Percentiles rank a stretch among this genome's conserved stretches.
These are phyloP conservation scores for Tachuris rubrigastra DNA, from an alignment of 2,113 vertebrate species.

Conservation along the genomic window DNA sequence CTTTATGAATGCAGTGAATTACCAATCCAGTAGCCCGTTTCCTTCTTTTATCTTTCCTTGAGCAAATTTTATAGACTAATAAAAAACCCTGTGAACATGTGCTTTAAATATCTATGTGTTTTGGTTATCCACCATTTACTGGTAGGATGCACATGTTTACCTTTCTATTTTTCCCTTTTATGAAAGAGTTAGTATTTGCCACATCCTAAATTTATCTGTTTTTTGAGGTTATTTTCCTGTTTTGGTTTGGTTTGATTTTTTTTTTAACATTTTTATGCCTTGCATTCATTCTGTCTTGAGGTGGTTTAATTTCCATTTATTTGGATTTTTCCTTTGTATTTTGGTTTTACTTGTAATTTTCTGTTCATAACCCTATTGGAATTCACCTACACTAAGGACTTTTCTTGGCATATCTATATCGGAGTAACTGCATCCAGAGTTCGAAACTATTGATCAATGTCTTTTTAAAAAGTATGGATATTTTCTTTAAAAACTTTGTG, in stretches of 20 bases:
- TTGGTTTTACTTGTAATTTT: background rate
- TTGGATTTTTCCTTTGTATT: background rate
- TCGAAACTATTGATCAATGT: background rate
- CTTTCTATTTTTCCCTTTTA: background rate
- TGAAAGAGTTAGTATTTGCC: background rate
- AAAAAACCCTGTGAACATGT: background rate
- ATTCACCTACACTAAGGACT: background rate
- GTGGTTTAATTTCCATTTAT: background rate
- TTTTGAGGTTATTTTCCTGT: background rate
- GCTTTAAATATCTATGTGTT: background rate
- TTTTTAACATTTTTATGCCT: background rate
- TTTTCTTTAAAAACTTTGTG: constrained; percentile 16
- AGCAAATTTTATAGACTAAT: background rate
- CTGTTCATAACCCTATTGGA: background rate
- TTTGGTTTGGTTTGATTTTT: background rate
- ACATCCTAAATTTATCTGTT: background rate
- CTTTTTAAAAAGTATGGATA: background rate
- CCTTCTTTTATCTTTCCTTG: background rate
- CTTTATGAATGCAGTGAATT: background rate
- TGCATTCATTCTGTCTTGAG: background rate
- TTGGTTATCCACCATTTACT: background rate
- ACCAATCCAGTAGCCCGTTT: background rate
- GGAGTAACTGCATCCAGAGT: background rate
- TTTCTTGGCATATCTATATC: background rate
- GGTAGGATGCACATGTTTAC: background rate